phyloP scores from a whole-genome alignment of 1,140 invertebrate species.

The Meloidogyne floridensis region DNA sequence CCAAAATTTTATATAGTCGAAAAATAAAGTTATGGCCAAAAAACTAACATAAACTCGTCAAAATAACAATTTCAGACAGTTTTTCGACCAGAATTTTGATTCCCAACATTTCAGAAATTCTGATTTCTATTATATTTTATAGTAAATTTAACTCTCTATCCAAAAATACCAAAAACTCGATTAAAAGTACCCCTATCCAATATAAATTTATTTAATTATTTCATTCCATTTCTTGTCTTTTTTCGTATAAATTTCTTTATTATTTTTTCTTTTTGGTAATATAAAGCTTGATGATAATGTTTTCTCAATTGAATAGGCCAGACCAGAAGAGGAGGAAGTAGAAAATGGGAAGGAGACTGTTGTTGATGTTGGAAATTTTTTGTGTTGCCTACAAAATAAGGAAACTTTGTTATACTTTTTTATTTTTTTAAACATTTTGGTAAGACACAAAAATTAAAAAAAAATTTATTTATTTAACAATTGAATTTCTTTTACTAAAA shows the following conservation, averaged over 20 bases:
- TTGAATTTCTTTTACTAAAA: too few relatives aligned
- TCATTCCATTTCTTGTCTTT: neutral
- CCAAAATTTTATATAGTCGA: neutral
- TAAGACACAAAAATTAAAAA: too few relatives aligned
- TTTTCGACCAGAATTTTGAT: too few relatives aligned
- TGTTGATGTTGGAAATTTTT: neutral
- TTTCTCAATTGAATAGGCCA: neutral
- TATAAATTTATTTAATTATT: neutral
- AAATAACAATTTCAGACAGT: too few relatives aligned
- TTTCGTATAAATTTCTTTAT: neutral
- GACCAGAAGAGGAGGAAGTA: conserved; percentile 1
- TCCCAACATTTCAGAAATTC: too few relatives aligned
- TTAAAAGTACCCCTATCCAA: neutral
- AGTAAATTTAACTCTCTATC: neutral
- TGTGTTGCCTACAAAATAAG: neutral
- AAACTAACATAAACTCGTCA: neutral
- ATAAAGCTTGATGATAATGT: neutral
- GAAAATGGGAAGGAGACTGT: neutral
- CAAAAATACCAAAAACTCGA: neutral
- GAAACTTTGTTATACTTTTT: neutral
- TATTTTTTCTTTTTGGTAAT: neutral
- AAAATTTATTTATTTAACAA: too few relatives aligned
- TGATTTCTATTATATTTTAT: too few relatives aligned
- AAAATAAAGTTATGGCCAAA: neutral
- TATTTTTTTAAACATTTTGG: too few relatives aligned